These are phyloP conservation scores for Numenius arquata DNA, from an alignment of 2,113 vertebrate species.

Conservation along the genomic window DNA sequence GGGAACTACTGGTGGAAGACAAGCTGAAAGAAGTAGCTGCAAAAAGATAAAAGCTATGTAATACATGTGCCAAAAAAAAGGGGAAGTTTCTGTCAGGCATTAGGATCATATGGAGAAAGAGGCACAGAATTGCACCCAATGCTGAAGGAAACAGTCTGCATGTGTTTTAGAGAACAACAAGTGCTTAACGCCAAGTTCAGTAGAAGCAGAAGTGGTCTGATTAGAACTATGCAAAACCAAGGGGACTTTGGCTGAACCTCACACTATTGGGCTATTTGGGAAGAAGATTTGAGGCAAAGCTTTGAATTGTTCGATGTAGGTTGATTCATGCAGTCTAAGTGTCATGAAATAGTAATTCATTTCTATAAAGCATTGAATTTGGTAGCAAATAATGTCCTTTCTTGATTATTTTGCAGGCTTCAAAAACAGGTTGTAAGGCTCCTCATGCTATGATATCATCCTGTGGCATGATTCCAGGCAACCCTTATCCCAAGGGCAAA, in stretches of 20 bases:
- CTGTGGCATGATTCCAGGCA: conserved; percentile 96
- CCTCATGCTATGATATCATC: conserved; percentile 98
- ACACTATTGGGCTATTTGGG: background rate
- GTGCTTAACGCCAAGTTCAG: background rate
- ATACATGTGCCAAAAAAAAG: background rate
- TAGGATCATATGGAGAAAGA: background rate
- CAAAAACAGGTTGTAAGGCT: conserved; percentile 95
- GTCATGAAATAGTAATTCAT: background rate
- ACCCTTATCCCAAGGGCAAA: conserved; percentile 96
- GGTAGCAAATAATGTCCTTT: background rate
- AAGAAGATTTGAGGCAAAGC: background rate
- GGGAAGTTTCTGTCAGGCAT: background rate
- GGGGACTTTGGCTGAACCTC: background rate
- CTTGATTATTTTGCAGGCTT: conserved; percentile 80
- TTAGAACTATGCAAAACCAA: background rate
- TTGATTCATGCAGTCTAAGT: background rate
- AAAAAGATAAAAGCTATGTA: background rate
- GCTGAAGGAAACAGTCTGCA: background rate
- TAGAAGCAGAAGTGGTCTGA: background rate
- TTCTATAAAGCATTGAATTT: background rate
- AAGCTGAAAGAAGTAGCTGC: background rate
- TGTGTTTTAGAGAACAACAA: background rate
- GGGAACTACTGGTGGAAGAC: background rate
- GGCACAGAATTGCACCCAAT: background rate
- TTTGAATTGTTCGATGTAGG: background rate